Percentiles rank a stretch among this genome's conserved stretches.
Conservation (phyloP, 2,113 vertebrate genomes). For the Erpornis zantholeuca region DNA sequence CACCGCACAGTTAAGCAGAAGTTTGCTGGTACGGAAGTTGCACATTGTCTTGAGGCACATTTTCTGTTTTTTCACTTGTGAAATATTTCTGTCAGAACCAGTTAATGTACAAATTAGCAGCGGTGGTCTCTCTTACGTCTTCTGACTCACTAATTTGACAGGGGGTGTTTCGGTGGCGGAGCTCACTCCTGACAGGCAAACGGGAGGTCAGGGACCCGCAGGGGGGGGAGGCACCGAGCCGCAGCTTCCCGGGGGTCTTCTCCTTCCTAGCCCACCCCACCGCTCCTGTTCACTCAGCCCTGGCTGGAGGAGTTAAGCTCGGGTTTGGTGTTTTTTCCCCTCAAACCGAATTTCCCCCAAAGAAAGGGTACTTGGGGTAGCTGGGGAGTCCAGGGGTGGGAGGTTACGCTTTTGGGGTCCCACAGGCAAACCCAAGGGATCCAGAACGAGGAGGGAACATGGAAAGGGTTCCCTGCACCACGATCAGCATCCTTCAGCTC, state of each 20-base stretch:
- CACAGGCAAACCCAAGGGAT: neutral
- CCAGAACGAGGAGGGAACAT: neutral
- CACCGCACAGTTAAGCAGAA: conserved; percentile 64
- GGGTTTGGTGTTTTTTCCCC: neutral
- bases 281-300: rapidly evolving
- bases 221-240: conserved; percentile 9
- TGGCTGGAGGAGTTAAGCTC: neutral
- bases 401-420: neutral
- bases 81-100: conserved; percentile 89
- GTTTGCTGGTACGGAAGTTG: conserved; percentile 51
- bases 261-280: neutral
- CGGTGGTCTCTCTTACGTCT: conserved; percentile 82
- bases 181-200: conserved; percentile 79
- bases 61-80: conserved; percentile 78
- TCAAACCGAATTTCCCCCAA: no score
- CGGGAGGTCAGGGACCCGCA: conserved; percentile 79
- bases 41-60: conserved; percentile 65
- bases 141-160: conserved; percentile 86
- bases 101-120: conserved; percentile 95
- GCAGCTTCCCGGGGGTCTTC: neutral
- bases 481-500: rapidly evolving
- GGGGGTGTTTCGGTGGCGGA: conserved; percentile 77
- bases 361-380: neutral
- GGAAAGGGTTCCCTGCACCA: neutral
- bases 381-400: rapidly evolving